Evolutionary conservation across 2,888 invertebrate species (phyloP).

Genomic region (Fragum sueziense): DNA sequence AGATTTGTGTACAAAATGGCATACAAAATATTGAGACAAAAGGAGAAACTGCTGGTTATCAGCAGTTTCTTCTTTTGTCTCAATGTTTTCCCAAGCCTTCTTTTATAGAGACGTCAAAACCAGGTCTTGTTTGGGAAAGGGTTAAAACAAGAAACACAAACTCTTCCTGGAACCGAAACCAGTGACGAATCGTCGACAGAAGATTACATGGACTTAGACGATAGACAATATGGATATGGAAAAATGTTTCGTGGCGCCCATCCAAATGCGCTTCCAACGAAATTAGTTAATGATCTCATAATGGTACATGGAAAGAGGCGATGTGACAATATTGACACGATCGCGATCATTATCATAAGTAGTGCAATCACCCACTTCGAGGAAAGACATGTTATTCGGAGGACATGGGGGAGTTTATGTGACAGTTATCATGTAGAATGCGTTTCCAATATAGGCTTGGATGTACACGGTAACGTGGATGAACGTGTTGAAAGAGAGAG

Average conservation of each 20-base stretch:
- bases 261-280: background rate
- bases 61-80: too few relatives aligned
- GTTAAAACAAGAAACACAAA: background rate
- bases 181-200: background rate
- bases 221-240: too few relatives aligned
- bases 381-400: slow-evolving; percentile 54
- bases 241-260: background rate
- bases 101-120: too few relatives aligned
- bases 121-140: background rate
- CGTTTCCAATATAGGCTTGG: background rate
- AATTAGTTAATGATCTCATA: background rate
- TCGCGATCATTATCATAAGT: slow-evolving; percentile 58
- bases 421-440: slow-evolving; percentile 8
- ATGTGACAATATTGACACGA: background rate
- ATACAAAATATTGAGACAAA: background rate
- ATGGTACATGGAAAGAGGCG: background rate
- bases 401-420: slow-evolving; percentile 65
- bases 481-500: slow-evolving; percentile 42
- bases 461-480: background rate
- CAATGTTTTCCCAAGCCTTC: too few relatives aligned
- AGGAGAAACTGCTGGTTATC: too few relatives aligned
- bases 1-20: background rate
- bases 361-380: slow-evolving; percentile 48
- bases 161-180: background rate
- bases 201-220: background rate